Evolutionary conservation across 2,113 vertebrate species (phyloP), one percentile per base, ranked within the genome.

Genomic region (Spheniscus mendiculus): DNA sequence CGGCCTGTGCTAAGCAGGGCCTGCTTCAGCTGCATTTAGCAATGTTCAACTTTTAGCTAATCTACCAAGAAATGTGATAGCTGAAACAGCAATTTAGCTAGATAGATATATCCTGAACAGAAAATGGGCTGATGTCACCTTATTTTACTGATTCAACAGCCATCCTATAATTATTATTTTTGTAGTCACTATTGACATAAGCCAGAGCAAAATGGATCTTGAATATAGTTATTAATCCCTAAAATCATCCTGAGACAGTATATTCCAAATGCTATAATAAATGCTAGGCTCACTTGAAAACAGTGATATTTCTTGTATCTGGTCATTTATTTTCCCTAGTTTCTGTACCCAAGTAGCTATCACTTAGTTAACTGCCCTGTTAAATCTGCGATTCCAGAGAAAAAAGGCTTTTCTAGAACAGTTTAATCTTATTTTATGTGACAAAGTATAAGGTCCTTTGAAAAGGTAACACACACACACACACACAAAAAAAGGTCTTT

Each of bases 221-320:
- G 3, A 56, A 40, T 26, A 36, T 2, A 22, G 9, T 45, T 88
- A 53, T 12, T 50, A 82, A 88, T n/a, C 42, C 34, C 21, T 52
- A 44, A 93, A 82, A 74, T 59, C 38, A 74, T 27, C 38, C 47
- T 8, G 6, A 59, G 16, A 85, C 6, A 71, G 14, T 11, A 74
- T 71, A 74, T 66, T 88, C 42, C 25, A 86, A 86, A 71, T 30
- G 23, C 36, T 66, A 7, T 15, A 78, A 36, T 44, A 56, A 89
- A 40, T 58, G 19, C 36, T 52, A 6, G 13, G 11, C 27, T 85
- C 15, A 2, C 36, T 87, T 70, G 18, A 78, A 78, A 95, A 61
- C 40, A 70, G 10, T 29, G 36, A 0, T 25, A 34, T 58, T 66
- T 81, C 59, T 71, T 21, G 2, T 47, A 82, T 3, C 0, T 0